Percentiles rank a stretch among this genome's conserved stretches.
Evolutionary conservation across 2,797 vertebrate species (phyloP).

Genomic region (Acomys russatus): DNA sequence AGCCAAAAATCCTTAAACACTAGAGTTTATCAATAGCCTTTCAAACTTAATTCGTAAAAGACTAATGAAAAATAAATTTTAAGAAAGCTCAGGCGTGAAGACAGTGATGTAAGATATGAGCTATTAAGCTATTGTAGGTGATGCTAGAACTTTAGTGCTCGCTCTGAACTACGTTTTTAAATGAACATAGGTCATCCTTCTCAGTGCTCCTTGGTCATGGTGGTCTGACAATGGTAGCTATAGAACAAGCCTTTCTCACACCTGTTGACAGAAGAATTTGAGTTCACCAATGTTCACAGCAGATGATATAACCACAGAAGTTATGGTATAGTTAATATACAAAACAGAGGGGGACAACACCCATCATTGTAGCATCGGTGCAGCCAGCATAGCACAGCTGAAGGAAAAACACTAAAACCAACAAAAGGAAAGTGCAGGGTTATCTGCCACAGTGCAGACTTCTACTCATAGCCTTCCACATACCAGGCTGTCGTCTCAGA

Average conservation of each 20-base stretch:
- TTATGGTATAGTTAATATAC: neutral
- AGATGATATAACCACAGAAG: neutral
- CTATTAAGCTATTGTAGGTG: neutral
- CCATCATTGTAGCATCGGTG: neutral
- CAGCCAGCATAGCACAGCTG: neutral
- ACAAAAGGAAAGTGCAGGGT: neutral
- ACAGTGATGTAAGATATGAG: neutral
- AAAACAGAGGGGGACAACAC: neutral
- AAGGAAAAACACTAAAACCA: neutral
- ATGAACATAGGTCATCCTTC: neutral
- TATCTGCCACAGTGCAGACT: neutral
- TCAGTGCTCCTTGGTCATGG: neutral
- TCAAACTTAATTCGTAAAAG: neutral
- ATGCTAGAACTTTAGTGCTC: neutral
- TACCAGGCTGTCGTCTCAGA: rapidly evolving
- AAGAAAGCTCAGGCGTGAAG: conserved; percentile 6
- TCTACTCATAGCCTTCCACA: neutral
- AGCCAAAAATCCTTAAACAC: neutral
- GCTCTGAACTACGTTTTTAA: neutral
- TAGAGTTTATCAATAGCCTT: neutral
- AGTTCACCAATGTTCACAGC: neutral
- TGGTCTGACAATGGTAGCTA: neutral
- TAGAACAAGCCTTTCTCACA: neutral
- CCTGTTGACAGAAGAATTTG: neutral
- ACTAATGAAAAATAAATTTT: conserved; percentile 24